Conservation (phyloP, 2,797 vertebrate species). For the Peromyscus aztecus region DNA sequence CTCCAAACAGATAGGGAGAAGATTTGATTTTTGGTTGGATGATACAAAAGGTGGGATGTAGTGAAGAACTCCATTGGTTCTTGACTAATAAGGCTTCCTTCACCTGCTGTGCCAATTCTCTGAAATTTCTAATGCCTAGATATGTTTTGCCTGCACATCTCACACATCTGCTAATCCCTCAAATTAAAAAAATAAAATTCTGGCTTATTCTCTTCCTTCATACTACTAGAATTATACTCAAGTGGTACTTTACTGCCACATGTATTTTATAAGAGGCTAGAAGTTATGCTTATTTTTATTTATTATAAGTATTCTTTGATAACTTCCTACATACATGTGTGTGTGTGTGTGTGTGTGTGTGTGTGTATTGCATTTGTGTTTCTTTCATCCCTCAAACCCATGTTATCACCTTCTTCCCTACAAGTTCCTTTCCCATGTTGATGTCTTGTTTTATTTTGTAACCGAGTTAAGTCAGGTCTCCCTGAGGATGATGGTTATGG, state of each 20-base stretch:
- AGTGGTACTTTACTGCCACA: constrained; percentile 10
- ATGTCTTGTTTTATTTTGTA: neutral
- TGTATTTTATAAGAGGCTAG: constrained; percentile 12
- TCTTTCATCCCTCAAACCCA: neutral
- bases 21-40: neutral
- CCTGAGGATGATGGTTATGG: neutral
- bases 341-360: neutral
- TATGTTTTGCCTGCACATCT: neutral
- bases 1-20: neutral
- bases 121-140: neutral
- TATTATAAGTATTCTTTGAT: neutral
- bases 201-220: neutral
- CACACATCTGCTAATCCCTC: neutral
- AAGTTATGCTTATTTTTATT: neutral
- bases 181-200: neutral
- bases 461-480: neutral
- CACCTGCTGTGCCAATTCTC: neutral
- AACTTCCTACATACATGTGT: neutral
- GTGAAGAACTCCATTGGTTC: neutral
- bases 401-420: neutral
- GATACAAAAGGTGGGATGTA: neutral
- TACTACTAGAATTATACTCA: neutral
- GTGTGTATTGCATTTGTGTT: neutral
- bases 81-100: neutral
- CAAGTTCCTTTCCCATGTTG: neutral